Base-by-base conservation (phyloP, 92 coral and sea anemone species). In the Actinernus sp. region DNA sequence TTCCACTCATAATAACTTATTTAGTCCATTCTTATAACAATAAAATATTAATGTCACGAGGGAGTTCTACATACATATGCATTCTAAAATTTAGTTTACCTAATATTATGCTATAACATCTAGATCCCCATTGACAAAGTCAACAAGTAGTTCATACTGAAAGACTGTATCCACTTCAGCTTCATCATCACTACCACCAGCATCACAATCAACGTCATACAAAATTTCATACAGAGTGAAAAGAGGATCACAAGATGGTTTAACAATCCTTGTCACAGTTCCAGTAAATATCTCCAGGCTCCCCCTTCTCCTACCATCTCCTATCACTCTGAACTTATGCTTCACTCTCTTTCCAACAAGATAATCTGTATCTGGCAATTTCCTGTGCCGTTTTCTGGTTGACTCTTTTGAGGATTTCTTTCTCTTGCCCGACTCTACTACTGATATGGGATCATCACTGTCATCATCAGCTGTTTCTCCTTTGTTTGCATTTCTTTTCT, bases 291-390 rank as follows among this genome's bases (percentile, higher is more conserved):
- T 55, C 19, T 23, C 18, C 23, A 13, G 24, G 23, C 32, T 55
- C 32, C 32, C 61, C 13, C 19, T 55, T 23, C 61, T n/a, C 32
- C 28, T 55, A 3, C 61, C 61, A 22, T 18, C 34, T 55, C 28
- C 36, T 55, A 25, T 16, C 34, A 55, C 61, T 55, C 61, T 2
- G 61, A 55, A 55, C 34, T 25, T 55, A 55, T 55, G 61, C 32
- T 55, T 36, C 5, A 55, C 61, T 55, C 39, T 55, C 32, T 55
- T 55, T 55, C 61, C 61, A 55, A 55, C 61, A 23, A 55, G 32
- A 30, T 25, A 30, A 25, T 55, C 61, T 55, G 61, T 31, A 25
- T 55, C 61, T 25, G 61, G 36, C 18, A n/a, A 34, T 34, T 6
- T 34, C 41, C 8, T 6, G 41, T 34, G 41, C 41, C 41, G 8